Evolutionary conservation across 2,888 invertebrate genomes (phyloP).

Genomic region (Cephus sareptanus): DNA sequence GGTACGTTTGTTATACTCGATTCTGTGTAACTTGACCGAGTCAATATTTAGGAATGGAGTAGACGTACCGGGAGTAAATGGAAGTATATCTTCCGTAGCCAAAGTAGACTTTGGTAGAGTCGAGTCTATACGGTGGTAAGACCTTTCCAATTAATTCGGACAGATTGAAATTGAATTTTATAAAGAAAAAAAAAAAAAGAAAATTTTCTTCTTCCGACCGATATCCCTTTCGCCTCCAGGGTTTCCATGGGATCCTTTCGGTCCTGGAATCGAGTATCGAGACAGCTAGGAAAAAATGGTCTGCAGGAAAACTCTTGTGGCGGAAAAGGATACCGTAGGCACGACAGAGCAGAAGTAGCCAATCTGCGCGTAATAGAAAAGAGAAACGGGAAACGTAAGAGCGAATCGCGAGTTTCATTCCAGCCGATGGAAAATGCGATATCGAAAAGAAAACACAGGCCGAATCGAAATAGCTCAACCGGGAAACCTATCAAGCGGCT

Average conservation of each 20-base stretch:
- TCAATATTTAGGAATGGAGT: too few relatives aligned
- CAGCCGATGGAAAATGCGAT: slow-evolving; percentile 1
- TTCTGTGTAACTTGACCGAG: too few relatives aligned
- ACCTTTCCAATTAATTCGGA: neutral
- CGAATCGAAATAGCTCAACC: neutral
- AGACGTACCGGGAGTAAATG: too few relatives aligned
- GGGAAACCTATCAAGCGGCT: neutral
- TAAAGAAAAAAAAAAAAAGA: neutral
- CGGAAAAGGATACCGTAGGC: too few relatives aligned
- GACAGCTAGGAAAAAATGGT: too few relatives aligned
- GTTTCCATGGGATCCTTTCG: neutral
- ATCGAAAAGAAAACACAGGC: neutral
- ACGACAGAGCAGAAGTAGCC: neutral
- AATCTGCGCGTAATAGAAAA: neutral
- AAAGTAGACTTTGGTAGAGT: too few relatives aligned
- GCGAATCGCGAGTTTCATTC: neutral
- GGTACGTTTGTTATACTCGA: too few relatives aligned
- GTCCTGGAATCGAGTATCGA: too few relatives aligned
- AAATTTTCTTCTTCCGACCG: neutral
- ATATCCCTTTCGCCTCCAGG: neutral
- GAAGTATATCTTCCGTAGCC: too few relatives aligned
- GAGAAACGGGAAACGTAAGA: too few relatives aligned
- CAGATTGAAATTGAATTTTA: slow-evolving; percentile 1
- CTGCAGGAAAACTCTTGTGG: too few relatives aligned
- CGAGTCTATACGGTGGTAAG: neutral